Percentiles rank a stretch among this genome's conserved stretches.
Evolutionary conservation across 2,113 vertebrate species (phyloP).

Genomic region (Scortum barcoo): DNA sequence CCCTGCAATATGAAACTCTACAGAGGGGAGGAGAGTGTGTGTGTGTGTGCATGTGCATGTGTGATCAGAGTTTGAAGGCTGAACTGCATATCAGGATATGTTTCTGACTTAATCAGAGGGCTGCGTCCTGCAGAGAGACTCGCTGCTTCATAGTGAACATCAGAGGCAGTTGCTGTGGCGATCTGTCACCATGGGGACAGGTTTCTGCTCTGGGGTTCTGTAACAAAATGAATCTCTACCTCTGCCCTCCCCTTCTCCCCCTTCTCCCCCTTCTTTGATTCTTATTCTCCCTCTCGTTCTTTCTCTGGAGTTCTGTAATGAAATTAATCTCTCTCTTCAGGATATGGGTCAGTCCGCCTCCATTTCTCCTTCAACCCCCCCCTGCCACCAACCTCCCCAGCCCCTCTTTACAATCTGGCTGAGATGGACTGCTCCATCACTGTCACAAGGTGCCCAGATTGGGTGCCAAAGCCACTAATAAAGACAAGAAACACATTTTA

Average conservation of each 20-base stretch:
- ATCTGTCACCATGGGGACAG: constrained; percentile 71
- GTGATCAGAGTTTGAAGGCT: constrained; percentile 21
- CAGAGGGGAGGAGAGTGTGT: background rate
- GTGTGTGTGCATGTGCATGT: background rate
- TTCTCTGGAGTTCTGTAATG: constrained; percentile 56
- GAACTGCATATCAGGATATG: constrained; percentile 38
- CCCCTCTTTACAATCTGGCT: constrained; percentile 21
- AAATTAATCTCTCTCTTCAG: constrained; percentile 63
- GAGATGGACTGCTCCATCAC: constrained; percentile 77
- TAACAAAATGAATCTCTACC: constrained; percentile 59
- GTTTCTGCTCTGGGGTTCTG: constrained; percentile 47
- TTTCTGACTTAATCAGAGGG: constrained; percentile 60
- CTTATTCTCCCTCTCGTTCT: constrained; percentile 42
- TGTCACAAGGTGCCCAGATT: constrained; percentile 70
- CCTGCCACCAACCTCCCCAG: background rate
- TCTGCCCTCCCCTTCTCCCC: background rate
- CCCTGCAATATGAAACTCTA: background rate
- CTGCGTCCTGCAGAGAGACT: constrained; percentile 48
- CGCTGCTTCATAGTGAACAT: constrained; percentile 55
- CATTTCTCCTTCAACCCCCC: constrained; percentile 5
- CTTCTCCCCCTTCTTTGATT: constrained; percentile 24
- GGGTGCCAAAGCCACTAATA: constrained; percentile 74
- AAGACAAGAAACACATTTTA: constrained; percentile 72
- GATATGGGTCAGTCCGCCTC: constrained; percentile 66
- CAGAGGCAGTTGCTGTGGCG: constrained; percentile 65